Conservation (phyloP, 2,113 vertebrate species). For the Leptocoma aspasia region DNA sequence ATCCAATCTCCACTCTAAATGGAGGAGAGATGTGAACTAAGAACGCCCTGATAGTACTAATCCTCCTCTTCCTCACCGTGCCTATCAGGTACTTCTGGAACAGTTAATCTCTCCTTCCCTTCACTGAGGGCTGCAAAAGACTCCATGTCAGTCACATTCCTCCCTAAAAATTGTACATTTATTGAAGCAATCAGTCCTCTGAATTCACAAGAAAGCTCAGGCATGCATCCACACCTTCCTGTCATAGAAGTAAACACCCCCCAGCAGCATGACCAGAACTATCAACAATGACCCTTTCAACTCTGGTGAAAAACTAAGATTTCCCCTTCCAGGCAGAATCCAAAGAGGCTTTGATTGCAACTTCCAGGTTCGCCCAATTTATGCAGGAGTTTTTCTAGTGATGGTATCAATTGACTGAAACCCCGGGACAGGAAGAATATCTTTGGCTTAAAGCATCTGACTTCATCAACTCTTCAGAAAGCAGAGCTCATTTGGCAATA, state of each 20-base stretch:
- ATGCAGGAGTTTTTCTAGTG: not conserved
- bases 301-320: not conserved
- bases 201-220: not conserved
- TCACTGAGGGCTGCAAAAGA: not conserved
- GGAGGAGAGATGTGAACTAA: not conserved
- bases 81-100: not conserved
- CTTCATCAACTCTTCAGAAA: not conserved
- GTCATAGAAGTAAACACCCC: not conserved
- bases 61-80: not conserved
- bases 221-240: not conserved
- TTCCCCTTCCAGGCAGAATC: not conserved
- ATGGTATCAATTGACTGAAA: not conserved
- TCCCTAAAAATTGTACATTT: fast-evolving
- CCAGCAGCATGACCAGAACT: not conserved
- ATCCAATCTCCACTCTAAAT: not conserved
- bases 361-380: not conserved
- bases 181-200: not conserved
- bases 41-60: not conserved
- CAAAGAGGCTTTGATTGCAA: not conserved
- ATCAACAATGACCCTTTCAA: not conserved
- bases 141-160: not conserved
- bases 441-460: not conserved
- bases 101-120: not conserved
- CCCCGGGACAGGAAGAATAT: not conserved
- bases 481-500: not conserved